phyloP scores from a whole-genome alignment of 2,113 vertebrate genomes.

The Pavo muticus region DNA sequence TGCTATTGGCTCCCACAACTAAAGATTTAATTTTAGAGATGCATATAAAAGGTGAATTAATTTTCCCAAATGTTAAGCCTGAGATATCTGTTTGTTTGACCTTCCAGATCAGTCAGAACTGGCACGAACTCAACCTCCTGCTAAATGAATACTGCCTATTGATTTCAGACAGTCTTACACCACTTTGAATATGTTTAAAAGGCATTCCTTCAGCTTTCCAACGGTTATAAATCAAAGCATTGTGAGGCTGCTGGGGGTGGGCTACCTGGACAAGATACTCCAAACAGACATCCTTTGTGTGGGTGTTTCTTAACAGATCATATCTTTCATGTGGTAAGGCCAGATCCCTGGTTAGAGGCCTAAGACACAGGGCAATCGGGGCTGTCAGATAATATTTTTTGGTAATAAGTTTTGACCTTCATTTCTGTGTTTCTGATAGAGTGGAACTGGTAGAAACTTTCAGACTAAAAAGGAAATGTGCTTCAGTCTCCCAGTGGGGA shows the following conservation, averaged over 20 bases:
- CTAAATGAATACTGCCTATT: slow-evolving; percentile 23
- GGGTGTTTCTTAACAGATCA: background rate
- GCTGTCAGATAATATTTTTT: background rate
- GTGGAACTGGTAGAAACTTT: background rate
- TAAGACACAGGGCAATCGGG: background rate
- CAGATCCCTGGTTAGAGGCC: background rate
- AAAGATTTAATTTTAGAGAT: background rate
- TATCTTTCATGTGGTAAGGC: background rate
- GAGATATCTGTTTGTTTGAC: slow-evolving; percentile 35
- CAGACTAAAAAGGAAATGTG: background rate
- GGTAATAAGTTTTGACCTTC: background rate
- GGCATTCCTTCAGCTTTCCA: background rate
- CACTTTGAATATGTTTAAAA: background rate
- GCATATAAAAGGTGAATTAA: background rate
- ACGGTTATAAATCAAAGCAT: background rate
- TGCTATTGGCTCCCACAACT: background rate
- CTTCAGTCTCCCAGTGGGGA: background rate
- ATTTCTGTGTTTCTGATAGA: background rate
- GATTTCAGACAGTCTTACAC: background rate
- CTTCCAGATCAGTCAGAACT: background rate
- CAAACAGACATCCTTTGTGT: background rate
- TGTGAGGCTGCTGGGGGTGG: background rate
- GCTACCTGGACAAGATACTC: background rate
- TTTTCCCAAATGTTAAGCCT: slow-evolving; percentile 12
- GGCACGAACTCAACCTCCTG: background rate